Evolutionary conservation across 2,113 vertebrate genomes (phyloP), one percentile per base, ranked within the genome.

Genomic region (Lipotes vexillifer): DNA sequence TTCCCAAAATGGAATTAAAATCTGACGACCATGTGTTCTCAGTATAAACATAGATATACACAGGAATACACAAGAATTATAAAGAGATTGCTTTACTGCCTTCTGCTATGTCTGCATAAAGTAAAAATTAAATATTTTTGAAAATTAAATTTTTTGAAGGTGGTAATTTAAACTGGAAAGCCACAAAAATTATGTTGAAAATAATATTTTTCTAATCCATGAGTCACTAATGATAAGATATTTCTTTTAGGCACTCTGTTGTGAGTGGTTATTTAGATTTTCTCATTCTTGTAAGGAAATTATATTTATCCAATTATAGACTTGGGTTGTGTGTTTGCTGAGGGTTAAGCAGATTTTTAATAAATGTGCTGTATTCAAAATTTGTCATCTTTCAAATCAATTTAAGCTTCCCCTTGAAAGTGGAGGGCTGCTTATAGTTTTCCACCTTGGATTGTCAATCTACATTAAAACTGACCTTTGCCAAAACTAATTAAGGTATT

Each of bases 1-100:
- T 96, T 96, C 15, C 59, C 55, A 82, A 97, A 97, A 93, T 63
- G 72, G 36, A 93, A 49, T 95, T 90, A 88, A 80, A 95, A 52
- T 90, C 18, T 90, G 71, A 86, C 8, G 10, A 44, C 36, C 33
- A 78, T 83, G 41, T 88, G 33, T 89, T 66, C 77, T 96, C 52
- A 80, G 41, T 82, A 81, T 85, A 97, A 94, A 69, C 27, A 91
- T 25, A 92, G 80, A 87, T n/a, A 90, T 25, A 46, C 23, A 72
- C 90, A 94, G 17, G 18, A 29, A 49, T 93, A n/a, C 13, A 89
- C 31, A 81, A 55, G 12, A 1, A 57, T 88, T 88, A 86, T 27
- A 29, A 77, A 4, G 5, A 13, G 10, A 71, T 89, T 74, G 21
- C 15, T 74, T 84, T 85, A 46, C 25, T 33, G 15, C 72, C 59